A percentile compares a stretch with the other conserved stretches of the same genome.
phyloP scores from a whole-genome alignment of 2,113 vertebrate genomes.

The Indicator maculatus region DNA sequence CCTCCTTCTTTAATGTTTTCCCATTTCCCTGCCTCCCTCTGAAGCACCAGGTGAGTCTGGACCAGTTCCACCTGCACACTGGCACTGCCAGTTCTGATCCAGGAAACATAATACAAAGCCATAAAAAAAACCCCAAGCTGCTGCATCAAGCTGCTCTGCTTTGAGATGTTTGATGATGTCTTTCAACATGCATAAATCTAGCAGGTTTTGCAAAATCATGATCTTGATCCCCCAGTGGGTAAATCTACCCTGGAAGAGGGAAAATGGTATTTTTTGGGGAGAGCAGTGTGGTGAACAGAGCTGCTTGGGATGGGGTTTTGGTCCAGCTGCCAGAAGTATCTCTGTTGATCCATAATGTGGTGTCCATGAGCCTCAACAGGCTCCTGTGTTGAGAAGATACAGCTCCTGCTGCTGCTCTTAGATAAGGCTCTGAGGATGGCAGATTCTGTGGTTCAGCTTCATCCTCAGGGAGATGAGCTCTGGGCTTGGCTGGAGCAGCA shows the following conservation, averaged over 20 bases:
- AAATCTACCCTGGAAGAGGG: not conserved
- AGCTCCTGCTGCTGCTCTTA: rapidly evolving
- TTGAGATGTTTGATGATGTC: not conserved
- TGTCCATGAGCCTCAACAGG: not conserved
- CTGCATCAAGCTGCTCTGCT: not conserved
- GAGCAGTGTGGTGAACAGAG: rapidly evolving
- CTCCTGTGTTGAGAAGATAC: rapidly evolving
- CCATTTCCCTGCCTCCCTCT: not conserved
- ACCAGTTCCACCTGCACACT: not conserved
- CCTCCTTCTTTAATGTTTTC: not conserved
- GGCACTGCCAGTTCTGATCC: not conserved
- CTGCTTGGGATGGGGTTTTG: rapidly evolving
- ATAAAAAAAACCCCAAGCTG: not conserved
- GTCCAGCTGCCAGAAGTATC: rapidly evolving
- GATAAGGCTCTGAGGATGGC: not conserved
- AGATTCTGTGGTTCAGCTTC: rapidly evolving
- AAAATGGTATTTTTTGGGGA: rapidly evolving
- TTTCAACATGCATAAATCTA: rapidly evolving
- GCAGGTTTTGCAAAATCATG: not conserved
- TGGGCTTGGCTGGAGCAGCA: not conserved
- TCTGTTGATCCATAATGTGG: rapidly evolving
- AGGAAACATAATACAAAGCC: not conserved
- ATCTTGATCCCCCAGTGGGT: not conserved
- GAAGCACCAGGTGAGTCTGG: not conserved
- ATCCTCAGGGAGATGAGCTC: rapidly evolving